Base-by-base conservation (phyloP, 2,797 vertebrate genomes). In the Onychomys torridus region DNA sequence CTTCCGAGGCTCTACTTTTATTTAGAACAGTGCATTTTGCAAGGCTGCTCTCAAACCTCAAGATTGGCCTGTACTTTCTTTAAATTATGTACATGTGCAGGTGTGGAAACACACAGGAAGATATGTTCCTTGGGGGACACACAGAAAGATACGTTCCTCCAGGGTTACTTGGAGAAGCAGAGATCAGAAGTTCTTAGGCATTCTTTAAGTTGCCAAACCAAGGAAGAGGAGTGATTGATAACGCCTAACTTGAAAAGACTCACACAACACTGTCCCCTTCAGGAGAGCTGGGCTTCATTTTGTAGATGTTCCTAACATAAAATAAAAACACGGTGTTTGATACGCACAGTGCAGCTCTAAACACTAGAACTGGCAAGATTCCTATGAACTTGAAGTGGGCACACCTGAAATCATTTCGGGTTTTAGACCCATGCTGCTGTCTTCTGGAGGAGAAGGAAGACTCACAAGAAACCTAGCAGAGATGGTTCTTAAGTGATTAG, bases 41-140 rank as follows among this genome's bases (percentile, higher is more conserved):
- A 96, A 98, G 96, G 96, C 27, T 84, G 92, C 6, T 86, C 67
- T 46, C 95, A 67, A 87, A 96, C 88, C 91, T 95, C 91, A 65
- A 87, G 93, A 95, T 95, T 79, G 93, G 57, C 67, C 78, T 96
- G 71, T 76, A 96, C 71, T 55, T 94, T 97, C 79, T 37, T 96
- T 97, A 98, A 97, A 69, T 84, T 43, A 78, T 27, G 6, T 37
- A 11, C 37, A 6, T 63, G 34, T 6, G 40, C 34, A 13, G 25
- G 55, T 90, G 46, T 43, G 9, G 32, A 57, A 0, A 29, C 17
- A 46, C n/a, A 11, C 77, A 57, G n/a, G 49, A 59, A 91, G 49
- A 89, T 65, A 71, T 65, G 4, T 13, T 75, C 89, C 93, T 90
- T n/a, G n/a, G n/a, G n/a, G n/a, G n/a, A 29, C 17, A 46, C n/a